Evolutionary conservation across 1,140 invertebrate species (phyloP).

Genomic region (Drosophila punjabiensis): DNA sequence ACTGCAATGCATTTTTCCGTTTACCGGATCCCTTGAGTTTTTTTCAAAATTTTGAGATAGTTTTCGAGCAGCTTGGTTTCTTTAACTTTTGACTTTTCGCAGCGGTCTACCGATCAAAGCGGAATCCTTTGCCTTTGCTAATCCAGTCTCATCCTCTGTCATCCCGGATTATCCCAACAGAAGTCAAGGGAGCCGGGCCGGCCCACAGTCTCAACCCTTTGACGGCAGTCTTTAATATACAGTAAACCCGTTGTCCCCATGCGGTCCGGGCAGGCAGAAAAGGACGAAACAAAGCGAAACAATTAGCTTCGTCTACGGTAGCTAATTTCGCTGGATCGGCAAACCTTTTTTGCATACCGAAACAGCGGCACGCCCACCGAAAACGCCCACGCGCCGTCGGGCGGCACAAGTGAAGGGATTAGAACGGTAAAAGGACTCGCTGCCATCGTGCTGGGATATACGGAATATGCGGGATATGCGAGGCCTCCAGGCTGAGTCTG

Average conservation of each 20-base stretch:
- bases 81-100: constrained; percentile 62
- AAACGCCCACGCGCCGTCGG: constrained; percentile 59
- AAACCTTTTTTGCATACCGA: constrained; percentile 42
- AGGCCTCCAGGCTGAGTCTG: neutral
- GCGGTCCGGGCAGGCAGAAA: constrained; percentile 30
- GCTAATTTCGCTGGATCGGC: constrained; percentile 76
- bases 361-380: constrained; percentile 60
- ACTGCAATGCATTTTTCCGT: constrained; percentile 1
- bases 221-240: constrained; percentile 12
- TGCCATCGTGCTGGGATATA: constrained; percentile 44
- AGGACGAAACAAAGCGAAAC: constrained; percentile 47
- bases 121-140: constrained; percentile 28
- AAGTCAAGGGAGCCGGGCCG: constrained; percentile 64
- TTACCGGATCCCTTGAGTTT: neutral
- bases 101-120: constrained; percentile 11
- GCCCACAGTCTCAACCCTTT: constrained; percentile 49
- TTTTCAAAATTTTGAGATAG: constrained; percentile 16
- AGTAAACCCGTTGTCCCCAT: neutral
- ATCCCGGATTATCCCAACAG: constrained; percentile 79
- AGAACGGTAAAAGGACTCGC: constrained; percentile 46
- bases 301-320: constrained; percentile 82
- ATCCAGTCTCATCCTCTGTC: constrained; percentile 78
- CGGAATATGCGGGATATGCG: neutral
- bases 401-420: constrained; percentile 67
- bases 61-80: neutral